phyloP scores from a whole-genome alignment of 1,140 invertebrate species.

The Caenorhabditis brenneri region DNA sequence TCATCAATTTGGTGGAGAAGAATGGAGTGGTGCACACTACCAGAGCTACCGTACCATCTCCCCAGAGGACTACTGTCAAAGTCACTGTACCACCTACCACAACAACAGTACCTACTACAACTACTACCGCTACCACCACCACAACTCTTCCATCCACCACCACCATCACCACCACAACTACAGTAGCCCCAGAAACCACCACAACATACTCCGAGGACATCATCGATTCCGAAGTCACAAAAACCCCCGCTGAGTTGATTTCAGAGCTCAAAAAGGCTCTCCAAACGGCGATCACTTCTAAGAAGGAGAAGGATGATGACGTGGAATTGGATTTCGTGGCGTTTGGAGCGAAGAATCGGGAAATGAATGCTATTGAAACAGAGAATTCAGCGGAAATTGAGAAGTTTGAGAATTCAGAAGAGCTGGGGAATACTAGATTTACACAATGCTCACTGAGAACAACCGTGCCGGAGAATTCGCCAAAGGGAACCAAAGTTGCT shows the following conservation, averaged over 20 bases:
- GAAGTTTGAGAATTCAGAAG: neutral
- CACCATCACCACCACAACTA: neutral
- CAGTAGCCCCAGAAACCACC: neutral
- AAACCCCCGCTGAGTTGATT: neutral
- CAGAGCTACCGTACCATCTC: neutral
- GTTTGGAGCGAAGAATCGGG: neutral
- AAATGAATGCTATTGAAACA: neutral
- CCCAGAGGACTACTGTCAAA: neutral
- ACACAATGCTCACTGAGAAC: conserved; percentile 4
- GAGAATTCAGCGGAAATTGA: conserved; percentile 5
- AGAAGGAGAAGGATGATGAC: neutral
- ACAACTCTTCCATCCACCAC: neutral
- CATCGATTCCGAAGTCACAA: conserved; percentile 8
- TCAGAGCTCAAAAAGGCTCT: neutral
- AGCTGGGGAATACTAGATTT: neutral
- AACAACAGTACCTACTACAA: neutral
- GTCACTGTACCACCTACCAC: neutral
- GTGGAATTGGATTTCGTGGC: neutral
- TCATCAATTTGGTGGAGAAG: conserved; percentile 35
- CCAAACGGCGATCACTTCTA: neutral
- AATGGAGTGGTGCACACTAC: too few species aligned
- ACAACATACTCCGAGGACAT: conserved; percentile 13
- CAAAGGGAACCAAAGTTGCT: conserved; percentile 38
- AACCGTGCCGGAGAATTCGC: conserved; percentile 41
- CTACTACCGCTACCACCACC: neutral